A percentile compares a stretch with the other conserved stretches of the same genome.
These are phyloP conservation scores for Nestor notabilis DNA, from an alignment of 2,113 vertebrate genomes.

Conservation along the genomic window DNA sequence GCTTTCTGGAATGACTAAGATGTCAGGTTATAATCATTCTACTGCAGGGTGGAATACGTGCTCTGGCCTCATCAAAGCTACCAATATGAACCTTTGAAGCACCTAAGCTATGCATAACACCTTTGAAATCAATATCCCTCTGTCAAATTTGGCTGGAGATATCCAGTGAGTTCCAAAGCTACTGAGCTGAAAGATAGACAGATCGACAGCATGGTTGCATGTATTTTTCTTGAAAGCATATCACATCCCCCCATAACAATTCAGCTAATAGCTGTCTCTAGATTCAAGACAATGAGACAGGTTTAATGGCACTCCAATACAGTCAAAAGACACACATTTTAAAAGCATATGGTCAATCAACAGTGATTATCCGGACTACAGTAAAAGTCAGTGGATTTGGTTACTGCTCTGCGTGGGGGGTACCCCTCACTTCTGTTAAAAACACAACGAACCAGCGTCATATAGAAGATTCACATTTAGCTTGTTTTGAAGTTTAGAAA, in stretches of 20 bases:
- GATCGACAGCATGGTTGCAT: background rate
- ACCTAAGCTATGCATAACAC: background rate
- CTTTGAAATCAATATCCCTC: background rate
- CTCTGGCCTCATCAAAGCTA: background rate
- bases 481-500: background rate
- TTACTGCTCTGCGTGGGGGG: background rate
- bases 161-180: background rate
- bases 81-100: background rate
- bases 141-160: background rate
- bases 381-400: background rate
- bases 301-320: background rate
- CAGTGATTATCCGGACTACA: background rate
- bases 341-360: background rate
- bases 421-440: background rate
- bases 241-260: background rate
- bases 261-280: background rate
- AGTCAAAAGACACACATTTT: background rate
- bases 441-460: background rate
- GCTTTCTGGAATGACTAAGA: background rate
- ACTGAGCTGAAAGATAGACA: background rate
- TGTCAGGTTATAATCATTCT: background rate
- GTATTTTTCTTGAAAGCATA: background rate
- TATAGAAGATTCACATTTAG: background rate
- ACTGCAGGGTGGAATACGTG: rapidly evolving
- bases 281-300: background rate